Evolutionary conservation across 2,113 vertebrate genomes (phyloP).

Genomic region (Anthoscopus minutus): DNA sequence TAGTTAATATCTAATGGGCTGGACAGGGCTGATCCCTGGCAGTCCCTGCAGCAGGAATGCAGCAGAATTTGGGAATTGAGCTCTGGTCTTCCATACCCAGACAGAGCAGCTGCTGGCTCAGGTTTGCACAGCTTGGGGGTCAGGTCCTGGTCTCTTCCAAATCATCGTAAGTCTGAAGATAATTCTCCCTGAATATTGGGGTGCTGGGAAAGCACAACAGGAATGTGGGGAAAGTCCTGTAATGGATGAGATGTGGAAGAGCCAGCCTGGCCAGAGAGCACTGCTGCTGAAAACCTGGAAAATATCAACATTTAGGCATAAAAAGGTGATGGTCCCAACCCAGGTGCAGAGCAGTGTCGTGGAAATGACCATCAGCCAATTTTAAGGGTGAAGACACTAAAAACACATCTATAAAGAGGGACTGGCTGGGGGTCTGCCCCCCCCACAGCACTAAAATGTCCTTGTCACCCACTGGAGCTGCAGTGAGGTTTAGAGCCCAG

Average conservation of each 20-base stretch:
- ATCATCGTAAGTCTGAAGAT: neutral
- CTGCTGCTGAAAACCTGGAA: neutral
- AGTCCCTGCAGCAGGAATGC: neutral
- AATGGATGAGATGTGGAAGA: neutral
- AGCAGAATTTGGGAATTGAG: neutral
- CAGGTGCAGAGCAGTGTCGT: neutral
- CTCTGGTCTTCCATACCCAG: neutral
- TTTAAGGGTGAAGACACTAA: no score
- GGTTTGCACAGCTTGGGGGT: accelerated
- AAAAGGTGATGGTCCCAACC: neutral
- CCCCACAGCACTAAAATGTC: neutral
- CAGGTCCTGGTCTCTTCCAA: neutral
- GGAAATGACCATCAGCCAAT: neutral
- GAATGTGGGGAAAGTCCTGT: neutral
- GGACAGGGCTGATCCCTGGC: neutral
- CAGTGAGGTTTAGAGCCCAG: neutral
- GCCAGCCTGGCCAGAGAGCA: neutral
- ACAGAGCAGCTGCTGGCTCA: neutral
- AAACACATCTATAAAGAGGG: accelerated
- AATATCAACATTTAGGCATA: no score
- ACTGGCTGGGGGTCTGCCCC: neutral
- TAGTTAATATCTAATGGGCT: conserved; percentile 41
- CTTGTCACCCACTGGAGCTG: neutral
- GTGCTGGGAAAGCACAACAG: accelerated
- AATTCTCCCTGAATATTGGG: no score